These are phyloP conservation scores for Gymnothorax reevesii DNA, from an alignment of 2,797 vertebrate genomes.

Conservation along the genomic window DNA sequence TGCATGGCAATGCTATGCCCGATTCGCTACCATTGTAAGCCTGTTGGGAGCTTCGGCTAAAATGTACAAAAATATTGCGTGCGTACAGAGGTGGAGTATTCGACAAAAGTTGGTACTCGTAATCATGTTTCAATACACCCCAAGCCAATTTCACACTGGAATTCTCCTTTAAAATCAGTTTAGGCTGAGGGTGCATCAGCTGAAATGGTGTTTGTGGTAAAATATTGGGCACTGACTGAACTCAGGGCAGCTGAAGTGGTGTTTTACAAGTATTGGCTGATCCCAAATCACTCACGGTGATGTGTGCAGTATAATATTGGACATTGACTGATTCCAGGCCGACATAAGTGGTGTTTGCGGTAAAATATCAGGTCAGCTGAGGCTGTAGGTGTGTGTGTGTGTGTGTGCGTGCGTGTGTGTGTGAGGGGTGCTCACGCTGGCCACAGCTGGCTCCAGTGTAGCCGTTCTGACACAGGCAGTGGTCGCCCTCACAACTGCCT, in stretches of 20 bases:
- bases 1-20: no score
- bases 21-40: no score
- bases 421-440: slow-evolving; percentile 83
- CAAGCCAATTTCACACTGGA: no score
- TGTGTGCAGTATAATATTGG: no score
- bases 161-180: background rate
- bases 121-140: no score
- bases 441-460: slow-evolving; percentile 93
- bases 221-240: background rate
- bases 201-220: background rate
- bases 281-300: background rate
- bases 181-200: background rate
- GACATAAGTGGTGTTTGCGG: no score
- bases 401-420: background rate
- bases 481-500: slow-evolving; percentile 90
- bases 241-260: background rate
- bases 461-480: slow-evolving; percentile 92
- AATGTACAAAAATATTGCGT: no score
- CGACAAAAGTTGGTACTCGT: no score
- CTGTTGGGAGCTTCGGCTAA: no score
- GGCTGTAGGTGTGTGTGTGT: no score
- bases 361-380: background rate
- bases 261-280: background rate
- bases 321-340: no score
- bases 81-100: no score